Base-by-base conservation (phyloP, 1,140 invertebrate genomes). In the Arctopsyche grandis region DNA sequence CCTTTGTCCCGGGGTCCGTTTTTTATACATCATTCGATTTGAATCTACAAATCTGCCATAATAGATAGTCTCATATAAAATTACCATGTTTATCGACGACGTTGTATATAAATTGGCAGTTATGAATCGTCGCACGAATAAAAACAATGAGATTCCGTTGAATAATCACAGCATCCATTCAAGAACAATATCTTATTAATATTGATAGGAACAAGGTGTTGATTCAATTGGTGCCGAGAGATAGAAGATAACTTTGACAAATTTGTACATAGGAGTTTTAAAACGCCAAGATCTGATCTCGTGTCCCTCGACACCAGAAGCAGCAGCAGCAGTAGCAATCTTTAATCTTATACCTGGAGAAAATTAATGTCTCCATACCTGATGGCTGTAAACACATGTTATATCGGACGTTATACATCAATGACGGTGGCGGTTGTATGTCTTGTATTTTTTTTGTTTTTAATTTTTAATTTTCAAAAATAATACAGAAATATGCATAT, bases 321-420 rank as follows among this genome's bases (percentile, higher is more conserved):
- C 21, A 56, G 71, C 71, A 16, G 21, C 71, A 29, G 43, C 14
- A n/a, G 43, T 19, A 22, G 22, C 44, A 79, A 82, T 82, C 81
- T 79, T 26, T n/a, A 66, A 80, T 80, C 81, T 82, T 66, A 24
- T 79, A 81, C 80, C 80, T 79, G 80, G 73, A 77, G 26, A 77
- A 82, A 79, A 82, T 82, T 82, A 82, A 82, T 82, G 79, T 82
- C 78, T 75, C 76, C 76, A 75, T 69, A 44, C 70, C 71, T 78
- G 81, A 78, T 80, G 79, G 69, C 79, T 80, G 76, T 82, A 80
- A 82, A 82, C 81, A 82, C 81, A 73, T 82, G 79, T 82, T 82
- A 38, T 38, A 82, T 82, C 81, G 16, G 46, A 12, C 58, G 46
- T 26, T 60, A 69, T 74, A 63, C 81, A 82, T 82, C 80, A 69